phyloP scores from a whole-genome alignment of 2,888 invertebrate genomes.

The Perizoma flavofasciatum region DNA sequence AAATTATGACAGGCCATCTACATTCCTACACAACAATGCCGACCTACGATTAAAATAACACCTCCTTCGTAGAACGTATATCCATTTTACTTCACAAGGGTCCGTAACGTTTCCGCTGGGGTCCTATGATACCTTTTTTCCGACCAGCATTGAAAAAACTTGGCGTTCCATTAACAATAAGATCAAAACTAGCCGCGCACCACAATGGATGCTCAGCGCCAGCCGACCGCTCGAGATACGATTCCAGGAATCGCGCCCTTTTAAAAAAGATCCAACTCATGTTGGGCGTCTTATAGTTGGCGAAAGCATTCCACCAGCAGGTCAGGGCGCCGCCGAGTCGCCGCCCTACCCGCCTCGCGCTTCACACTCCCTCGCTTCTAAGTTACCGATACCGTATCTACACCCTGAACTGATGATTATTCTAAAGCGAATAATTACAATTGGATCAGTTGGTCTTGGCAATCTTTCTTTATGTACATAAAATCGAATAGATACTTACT shows the following conservation, averaged over 20 bases:
- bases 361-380: too few species aligned
- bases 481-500: too few species aligned
- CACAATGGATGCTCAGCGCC: slow-evolving; percentile 80
- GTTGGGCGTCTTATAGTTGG: slow-evolving; percentile 75
- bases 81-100: slow-evolving; percentile 81
- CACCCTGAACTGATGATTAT: too few species aligned
- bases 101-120: slow-evolving; percentile 83
- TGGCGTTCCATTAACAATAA: slow-evolving; percentile 84
- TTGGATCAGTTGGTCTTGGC: too few species aligned
- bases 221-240: slow-evolving; percentile 70
- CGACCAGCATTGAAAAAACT: slow-evolving; percentile 77
- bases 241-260: slow-evolving; percentile 79
- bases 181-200: slow-evolving; percentile 82
- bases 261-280: slow-evolving; percentile 79
- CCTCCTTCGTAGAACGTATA: slow-evolving; percentile 81
- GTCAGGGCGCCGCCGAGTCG: slow-evolving; percentile 37
- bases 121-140: slow-evolving; percentile 80
- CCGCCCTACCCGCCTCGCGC: slow-evolving; percentile 25
- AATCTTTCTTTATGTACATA: too few species aligned
- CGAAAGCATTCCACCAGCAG: slow-evolving; percentile 67
- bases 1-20: slow-evolving; percentile 82
- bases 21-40: slow-evolving; percentile 82
- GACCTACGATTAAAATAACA: slow-evolving; percentile 82
- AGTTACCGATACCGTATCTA: too few species aligned
- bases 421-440: too few species aligned